These are phyloP conservation scores for Hipposideros larvatus DNA, from an alignment of 2,797 vertebrate genomes.

Conservation along the genomic window DNA sequence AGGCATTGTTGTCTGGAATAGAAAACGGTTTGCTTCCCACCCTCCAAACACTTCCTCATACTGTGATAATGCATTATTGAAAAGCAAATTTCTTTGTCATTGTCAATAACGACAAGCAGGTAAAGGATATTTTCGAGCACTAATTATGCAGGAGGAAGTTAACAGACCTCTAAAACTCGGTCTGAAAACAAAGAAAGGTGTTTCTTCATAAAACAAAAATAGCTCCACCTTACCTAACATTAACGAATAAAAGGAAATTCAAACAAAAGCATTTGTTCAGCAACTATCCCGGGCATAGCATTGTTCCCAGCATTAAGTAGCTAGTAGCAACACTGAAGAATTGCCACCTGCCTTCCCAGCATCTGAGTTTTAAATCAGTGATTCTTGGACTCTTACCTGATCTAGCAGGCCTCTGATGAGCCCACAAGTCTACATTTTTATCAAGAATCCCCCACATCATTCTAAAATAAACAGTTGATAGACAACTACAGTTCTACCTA, in stretches of 20 bases:
- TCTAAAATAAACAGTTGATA: neutral
- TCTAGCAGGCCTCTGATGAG: neutral
- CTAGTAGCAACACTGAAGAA: neutral
- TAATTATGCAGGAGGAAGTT: slow-evolving; percentile 69
- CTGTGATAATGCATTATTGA: slow-evolving; percentile 64
- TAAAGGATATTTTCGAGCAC: slow-evolving; percentile 64
- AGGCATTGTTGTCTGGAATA: slow-evolving; percentile 56
- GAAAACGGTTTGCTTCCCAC: slow-evolving; percentile 62
- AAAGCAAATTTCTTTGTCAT: slow-evolving; percentile 83
- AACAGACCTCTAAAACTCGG: slow-evolving; percentile 77
- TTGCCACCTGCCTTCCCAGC: neutral
- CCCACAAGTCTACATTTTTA: neutral
- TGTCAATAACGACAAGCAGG: slow-evolving; percentile 65
- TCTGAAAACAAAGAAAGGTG: slow-evolving; percentile 52
- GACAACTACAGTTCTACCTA: neutral
- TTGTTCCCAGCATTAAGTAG: neutral
- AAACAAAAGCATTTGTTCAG: neutral
- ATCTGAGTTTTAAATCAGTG: neutral
- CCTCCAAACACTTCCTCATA: slow-evolving; percentile 59
- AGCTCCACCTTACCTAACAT: slow-evolving; percentile 37
- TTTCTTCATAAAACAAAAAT: slow-evolving; percentile 63
- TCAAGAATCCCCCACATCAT: neutral
- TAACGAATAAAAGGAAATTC: slow-evolving; percentile 62
- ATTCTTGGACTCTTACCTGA: neutral
- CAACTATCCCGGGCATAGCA: neutral